A percentile compares a stretch with the other conserved stretches of the same genome.
Evolutionary conservation across 2,113 vertebrate species (phyloP).

Genomic region (Neogobius melanostomus): DNA sequence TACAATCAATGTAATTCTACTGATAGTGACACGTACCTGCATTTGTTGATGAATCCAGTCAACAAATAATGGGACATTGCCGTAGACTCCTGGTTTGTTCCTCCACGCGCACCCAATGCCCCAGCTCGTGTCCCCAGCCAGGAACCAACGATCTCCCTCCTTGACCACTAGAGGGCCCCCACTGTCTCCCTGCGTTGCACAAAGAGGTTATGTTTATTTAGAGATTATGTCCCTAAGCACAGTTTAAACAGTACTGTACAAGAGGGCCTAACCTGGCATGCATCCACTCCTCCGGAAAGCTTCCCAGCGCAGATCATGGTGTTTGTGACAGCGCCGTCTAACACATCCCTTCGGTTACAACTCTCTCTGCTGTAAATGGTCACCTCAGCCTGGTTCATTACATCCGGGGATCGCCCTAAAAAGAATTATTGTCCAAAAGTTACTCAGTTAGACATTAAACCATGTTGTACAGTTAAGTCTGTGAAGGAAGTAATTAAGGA

Average conservation of each 20-base stretch:
- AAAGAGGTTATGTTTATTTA: not conserved
- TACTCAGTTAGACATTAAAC: conserved; percentile 11
- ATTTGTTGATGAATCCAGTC: conserved; percentile 86
- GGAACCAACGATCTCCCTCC: conserved; percentile 82
- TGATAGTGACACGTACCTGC: conserved; percentile 75
- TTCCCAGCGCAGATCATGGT: conserved; percentile 89
- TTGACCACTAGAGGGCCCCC: conserved; percentile 87
- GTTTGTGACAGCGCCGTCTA: conserved; percentile 74
- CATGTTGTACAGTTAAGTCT: not conserved
- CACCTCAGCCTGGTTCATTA: conserved; percentile 77
- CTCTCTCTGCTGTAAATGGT: conserved; percentile 70
- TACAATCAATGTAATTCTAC: not conserved
- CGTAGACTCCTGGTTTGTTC: conserved; percentile 86
- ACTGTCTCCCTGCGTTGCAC: conserved; percentile 86
- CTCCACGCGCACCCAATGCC: conserved; percentile 82
- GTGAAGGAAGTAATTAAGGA: not conserved
- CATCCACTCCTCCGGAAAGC: conserved; percentile 79
- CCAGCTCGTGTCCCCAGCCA: conserved; percentile 92
- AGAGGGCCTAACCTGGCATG: conserved; percentile 85
- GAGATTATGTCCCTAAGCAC: not conserved
- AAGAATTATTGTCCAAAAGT: not conserved
- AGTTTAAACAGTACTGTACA: not conserved
- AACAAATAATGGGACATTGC: conserved; percentile 81
- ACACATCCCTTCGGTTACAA: conserved; percentile 75
- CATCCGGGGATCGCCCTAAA: conserved; percentile 74